phyloP scores from a whole-genome alignment of 1,140 invertebrate genomes.

The Pogonomyrmex barbatus region DNA sequence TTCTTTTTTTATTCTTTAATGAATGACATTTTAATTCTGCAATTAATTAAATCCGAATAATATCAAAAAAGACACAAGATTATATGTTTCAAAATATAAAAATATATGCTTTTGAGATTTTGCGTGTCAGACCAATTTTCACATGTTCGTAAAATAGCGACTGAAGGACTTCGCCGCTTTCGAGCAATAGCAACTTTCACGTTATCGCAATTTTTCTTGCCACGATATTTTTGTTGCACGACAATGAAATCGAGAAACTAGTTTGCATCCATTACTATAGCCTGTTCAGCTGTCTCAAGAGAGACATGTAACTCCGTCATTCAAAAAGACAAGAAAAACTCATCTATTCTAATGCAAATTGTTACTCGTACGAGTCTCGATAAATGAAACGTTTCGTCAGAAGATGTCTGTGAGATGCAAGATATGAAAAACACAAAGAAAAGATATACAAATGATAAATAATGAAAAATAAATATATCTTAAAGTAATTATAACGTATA shows the following conservation, averaged over 20 bases:
- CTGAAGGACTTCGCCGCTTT: slow-evolving; percentile 15
- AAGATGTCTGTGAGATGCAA: neutral
- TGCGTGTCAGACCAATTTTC: slow-evolving; percentile 1
- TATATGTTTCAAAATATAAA: neutral
- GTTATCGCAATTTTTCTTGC: slow-evolving; percentile 45
- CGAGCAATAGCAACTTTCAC: slow-evolving; percentile 50
- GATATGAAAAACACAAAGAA: neutral
- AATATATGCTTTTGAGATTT: neutral
- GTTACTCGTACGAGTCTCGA: neutral
- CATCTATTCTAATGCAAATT: slow-evolving; percentile 19
- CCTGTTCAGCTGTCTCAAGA: slow-evolving; percentile 18
- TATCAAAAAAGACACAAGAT: neutral
- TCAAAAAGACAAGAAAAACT: slow-evolving; percentile 16
- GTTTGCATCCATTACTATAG: slow-evolving; percentile 41
- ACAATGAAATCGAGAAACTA: slow-evolving; percentile 56
- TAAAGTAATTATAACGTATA: slow-evolving; percentile 34
- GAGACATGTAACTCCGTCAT: neutral
- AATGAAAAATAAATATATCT: slow-evolving; percentile 1
- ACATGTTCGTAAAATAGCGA: neutral
- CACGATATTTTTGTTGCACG: slow-evolving; percentile 43
- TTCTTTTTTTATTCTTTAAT: neutral
- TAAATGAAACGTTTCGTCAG: slow-evolving; percentile 10
- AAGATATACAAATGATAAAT: slow-evolving; percentile 10
- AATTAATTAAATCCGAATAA: neutral
- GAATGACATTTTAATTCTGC: neutral